Conservation (phyloP, 2,113 vertebrate genomes). For the Ivindomyrus marchei region DNA sequence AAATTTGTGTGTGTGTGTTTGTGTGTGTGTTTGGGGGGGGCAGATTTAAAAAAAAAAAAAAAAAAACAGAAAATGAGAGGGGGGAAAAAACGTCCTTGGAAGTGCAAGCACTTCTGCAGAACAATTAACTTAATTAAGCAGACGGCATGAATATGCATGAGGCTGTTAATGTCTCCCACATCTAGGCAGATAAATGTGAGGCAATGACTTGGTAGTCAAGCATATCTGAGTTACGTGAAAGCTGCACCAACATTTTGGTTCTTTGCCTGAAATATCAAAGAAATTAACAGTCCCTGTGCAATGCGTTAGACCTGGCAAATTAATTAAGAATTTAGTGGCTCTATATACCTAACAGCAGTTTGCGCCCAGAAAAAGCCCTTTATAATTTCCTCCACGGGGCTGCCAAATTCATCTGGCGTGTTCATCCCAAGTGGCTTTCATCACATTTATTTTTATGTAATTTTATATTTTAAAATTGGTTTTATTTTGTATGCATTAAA, state of each 20-base stretch:
- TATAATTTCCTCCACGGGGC: slow-evolving; percentile 24
- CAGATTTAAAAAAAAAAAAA: not conserved
- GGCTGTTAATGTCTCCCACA: slow-evolving; percentile 81
- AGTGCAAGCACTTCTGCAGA: slow-evolving; percentile 79
- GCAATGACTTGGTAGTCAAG: slow-evolving; percentile 84
- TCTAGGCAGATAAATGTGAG: slow-evolving; percentile 84
- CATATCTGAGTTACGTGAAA: slow-evolving; percentile 79
- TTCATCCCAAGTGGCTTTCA: not conserved
- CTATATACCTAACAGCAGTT: slow-evolving; percentile 28
- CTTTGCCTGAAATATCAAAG: slow-evolving; percentile 71
- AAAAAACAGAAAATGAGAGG: not conserved
- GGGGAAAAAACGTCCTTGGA: slow-evolving; percentile 69
- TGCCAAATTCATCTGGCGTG: slow-evolving; percentile 18
- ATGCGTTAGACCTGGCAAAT: slow-evolving; percentile 65
- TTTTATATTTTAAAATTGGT: not conserved
- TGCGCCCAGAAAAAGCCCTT: slow-evolving; percentile 23
- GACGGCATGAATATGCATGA: slow-evolving; percentile 88
- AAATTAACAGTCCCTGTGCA: slow-evolving; percentile 66
- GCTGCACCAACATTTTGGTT: slow-evolving; percentile 65
- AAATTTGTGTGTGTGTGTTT: slow-evolving; percentile 28
- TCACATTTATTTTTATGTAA: not conserved
- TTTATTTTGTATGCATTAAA: not conserved
- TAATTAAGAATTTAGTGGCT: slow-evolving; percentile 62
- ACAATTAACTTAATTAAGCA: slow-evolving; percentile 95
- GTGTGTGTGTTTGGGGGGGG: not conserved